phyloP scores from a whole-genome alignment of 1,140 invertebrate species.

The Mamestra configurata region DNA sequence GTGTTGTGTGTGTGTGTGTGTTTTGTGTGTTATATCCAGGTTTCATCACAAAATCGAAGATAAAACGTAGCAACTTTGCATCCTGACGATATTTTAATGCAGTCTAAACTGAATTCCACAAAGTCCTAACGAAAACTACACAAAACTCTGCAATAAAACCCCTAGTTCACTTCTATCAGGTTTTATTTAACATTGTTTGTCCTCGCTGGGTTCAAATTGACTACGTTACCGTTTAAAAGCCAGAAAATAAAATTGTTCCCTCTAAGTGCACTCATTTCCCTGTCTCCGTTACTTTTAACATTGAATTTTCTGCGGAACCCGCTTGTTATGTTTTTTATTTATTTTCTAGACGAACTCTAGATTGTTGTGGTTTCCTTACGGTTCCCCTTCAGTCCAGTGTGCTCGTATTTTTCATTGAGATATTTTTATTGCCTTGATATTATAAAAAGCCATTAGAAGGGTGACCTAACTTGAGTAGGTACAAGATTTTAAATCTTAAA shows the following conservation, averaged over 20 bases:
- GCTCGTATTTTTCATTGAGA: background rate
- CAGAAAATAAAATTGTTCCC: slow-evolving; percentile 49
- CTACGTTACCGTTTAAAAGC: slow-evolving; percentile 46
- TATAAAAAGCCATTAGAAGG: too few relatives aligned
- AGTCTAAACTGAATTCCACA: too few relatives aligned
- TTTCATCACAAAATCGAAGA: too few relatives aligned
- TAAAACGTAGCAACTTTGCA: too few relatives aligned
- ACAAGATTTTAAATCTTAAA: too few relatives aligned
- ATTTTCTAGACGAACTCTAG: background rate
- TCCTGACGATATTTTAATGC: too few relatives aligned
- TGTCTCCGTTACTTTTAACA: slow-evolving; percentile 28
- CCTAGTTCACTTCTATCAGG: slow-evolving; percentile 34
- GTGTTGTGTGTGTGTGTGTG: too few relatives aligned
- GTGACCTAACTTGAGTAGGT: too few relatives aligned
- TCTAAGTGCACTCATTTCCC: slow-evolving; percentile 50
- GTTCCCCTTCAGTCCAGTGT: background rate
- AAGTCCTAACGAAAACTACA: too few relatives aligned
- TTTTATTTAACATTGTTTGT: slow-evolving; percentile 49
- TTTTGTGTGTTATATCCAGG: too few relatives aligned
- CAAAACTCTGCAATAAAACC: background rate
- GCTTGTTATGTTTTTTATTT: slow-evolving; percentile 35
- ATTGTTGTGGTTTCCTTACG: background rate
- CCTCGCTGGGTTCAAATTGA: slow-evolving; percentile 32
- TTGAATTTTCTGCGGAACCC: slow-evolving; percentile 41
- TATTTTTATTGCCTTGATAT: too few relatives aligned